phyloP scores from a whole-genome alignment of 2,888 invertebrate genomes.

The Dasypogon diadema region DNA sequence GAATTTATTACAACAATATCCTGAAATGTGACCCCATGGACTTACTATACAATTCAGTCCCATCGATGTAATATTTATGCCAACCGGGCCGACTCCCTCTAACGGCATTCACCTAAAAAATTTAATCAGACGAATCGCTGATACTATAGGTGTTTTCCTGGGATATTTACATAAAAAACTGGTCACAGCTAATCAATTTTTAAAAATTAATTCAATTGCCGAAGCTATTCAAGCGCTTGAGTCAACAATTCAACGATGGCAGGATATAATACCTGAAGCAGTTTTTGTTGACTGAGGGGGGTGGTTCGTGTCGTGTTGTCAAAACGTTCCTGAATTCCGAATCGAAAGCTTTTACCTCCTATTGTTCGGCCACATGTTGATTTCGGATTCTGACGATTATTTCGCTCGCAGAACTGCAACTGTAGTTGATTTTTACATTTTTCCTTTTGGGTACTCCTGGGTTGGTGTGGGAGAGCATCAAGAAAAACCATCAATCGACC shows the following conservation, averaged over 20 bases:
- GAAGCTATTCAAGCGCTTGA: constrained; percentile 64
- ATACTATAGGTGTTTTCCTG: background rate
- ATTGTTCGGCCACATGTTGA: constrained; percentile 51
- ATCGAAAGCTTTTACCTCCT: constrained; percentile 8
- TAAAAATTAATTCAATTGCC: constrained; percentile 68
- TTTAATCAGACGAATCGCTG: constrained; percentile 11
- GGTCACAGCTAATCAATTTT: constrained; percentile 66
- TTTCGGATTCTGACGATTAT: constrained; percentile 50
- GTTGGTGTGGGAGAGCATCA: background rate
- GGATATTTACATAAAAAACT: constrained; percentile 51
- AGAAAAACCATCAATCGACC: constrained; percentile 11
- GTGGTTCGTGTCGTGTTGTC: background rate
- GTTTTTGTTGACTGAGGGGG: constrained; percentile 6
- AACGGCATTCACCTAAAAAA: constrained; percentile 5
- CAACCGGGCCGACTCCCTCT: background rate
- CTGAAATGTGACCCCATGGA: constrained; percentile 67
- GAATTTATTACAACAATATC: constrained; percentile 66
- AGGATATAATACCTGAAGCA: constrained; percentile 17
- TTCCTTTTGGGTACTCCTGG: too few relatives aligned
- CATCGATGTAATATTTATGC: constrained; percentile 24
- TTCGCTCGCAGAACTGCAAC: constrained; percentile 37
- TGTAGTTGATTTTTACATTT: constrained; percentile 35
- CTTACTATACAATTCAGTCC: constrained; percentile 57
- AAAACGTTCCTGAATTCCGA: background rate
- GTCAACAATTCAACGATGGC: constrained; percentile 37